Evolutionary conservation across 1,140 invertebrate genomes (phyloP).

Genomic region (Calephelis nemesis): DNA sequence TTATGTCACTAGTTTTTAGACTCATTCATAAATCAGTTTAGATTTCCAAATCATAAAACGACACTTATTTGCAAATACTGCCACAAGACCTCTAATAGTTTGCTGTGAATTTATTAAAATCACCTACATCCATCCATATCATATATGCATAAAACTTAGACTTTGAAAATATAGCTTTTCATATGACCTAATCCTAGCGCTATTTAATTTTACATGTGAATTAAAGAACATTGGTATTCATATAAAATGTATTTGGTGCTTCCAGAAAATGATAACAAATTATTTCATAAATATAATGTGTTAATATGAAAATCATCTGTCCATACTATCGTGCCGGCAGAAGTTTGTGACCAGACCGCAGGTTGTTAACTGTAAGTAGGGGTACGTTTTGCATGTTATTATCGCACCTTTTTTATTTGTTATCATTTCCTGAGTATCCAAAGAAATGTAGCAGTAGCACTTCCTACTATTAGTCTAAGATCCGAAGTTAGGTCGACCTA

Average conservation of each 20-base stretch:
- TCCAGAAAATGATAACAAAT: constrained; percentile 63
- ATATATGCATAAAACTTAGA: too few species aligned
- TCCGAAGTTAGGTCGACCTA: too few species aligned
- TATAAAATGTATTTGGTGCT: constrained; percentile 30
- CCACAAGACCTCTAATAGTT: too few species aligned
- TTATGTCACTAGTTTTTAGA: too few species aligned
- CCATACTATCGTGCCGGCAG: constrained; percentile 47
- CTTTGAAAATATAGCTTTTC: not conserved
- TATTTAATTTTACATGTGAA: not conserved
- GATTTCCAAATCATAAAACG: too few species aligned
- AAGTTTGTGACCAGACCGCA: constrained; percentile 52
- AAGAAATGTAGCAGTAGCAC: constrained; percentile 30
- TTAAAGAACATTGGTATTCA: not conserved
- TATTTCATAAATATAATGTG: constrained; percentile 13
- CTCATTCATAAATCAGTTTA: too few species aligned
- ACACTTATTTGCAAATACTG: too few species aligned
- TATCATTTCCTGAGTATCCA: constrained; percentile 66
- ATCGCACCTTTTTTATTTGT: constrained; percentile 49
- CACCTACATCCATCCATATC: too few species aligned
- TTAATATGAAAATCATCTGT: constrained; percentile 39
- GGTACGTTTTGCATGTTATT: constrained; percentile 46
- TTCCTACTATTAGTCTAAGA: not conserved
- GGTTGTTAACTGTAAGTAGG: constrained; percentile 63
- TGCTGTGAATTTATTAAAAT: too few species aligned
- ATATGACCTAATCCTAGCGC: not conserved